These are phyloP conservation scores for Drosophila arizonae DNA, from an alignment of 1,140 invertebrate species.

Conservation along the genomic window DNA sequence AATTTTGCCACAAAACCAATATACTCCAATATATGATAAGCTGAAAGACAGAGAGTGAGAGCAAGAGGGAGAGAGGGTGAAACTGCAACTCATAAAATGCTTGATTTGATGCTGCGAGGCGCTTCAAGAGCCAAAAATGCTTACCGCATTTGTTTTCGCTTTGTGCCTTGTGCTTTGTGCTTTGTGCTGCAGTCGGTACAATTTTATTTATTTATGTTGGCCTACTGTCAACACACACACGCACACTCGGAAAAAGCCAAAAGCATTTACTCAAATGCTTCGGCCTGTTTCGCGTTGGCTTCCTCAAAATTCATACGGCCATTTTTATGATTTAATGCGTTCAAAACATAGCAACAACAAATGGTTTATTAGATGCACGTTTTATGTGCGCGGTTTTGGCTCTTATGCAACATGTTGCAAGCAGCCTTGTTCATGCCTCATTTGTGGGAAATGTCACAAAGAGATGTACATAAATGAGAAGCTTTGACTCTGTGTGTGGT, in stretches of 20 bases:
- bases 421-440: not conserved
- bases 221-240: conserved; percentile 54
- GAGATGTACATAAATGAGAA: not conserved
- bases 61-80: not conserved
- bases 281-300: conserved; percentile 22
- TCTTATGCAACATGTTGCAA: conserved; percentile 57
- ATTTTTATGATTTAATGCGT: conserved; percentile 63
- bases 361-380: conserved; percentile 55
- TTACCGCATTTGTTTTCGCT: not conserved
- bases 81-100: conserved; percentile 69
- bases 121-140: conserved; percentile 35
- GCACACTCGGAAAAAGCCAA: conserved; percentile 23
- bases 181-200: conserved; percentile 7
- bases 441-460: not conserved
- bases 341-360: conserved; percentile 30
- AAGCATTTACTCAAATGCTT: conserved; percentile 56
- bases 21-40: no score
- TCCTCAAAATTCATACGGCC: conserved; percentile 56
- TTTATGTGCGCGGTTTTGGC: conserved; percentile 45
- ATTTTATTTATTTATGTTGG: conserved; percentile 61
- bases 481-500: not conserved
- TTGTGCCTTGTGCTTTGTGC: not conserved
- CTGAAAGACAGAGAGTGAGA: not conserved
- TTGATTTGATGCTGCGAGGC: conserved; percentile 45
- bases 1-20: no score